These are phyloP conservation scores for Octodon degus DNA, from an alignment of 2,113 vertebrate genomes.

Conservation along the genomic window DNA sequence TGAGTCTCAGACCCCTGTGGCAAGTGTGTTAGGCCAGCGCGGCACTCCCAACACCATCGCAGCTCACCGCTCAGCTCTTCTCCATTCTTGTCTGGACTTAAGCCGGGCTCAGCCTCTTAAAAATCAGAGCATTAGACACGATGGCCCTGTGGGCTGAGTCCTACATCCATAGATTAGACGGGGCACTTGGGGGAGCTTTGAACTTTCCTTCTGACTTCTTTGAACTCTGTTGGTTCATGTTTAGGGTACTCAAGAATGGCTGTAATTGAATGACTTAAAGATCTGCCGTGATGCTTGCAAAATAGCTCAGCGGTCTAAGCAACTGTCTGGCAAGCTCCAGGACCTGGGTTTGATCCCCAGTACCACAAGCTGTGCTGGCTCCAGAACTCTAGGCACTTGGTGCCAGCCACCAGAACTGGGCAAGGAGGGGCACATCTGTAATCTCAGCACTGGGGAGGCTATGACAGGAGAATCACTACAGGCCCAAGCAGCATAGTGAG, in stretches of 20 bases:
- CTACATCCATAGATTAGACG: not conserved
- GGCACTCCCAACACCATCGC: not conserved
- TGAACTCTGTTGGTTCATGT: not conserved
- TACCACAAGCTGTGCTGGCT: too few species aligned
- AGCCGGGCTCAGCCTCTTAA: not conserved
- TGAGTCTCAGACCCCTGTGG: not conserved
- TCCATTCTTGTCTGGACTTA: not conserved
- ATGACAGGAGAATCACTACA: too few species aligned
- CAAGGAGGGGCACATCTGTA: too few species aligned
- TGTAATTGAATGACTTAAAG: not conserved
- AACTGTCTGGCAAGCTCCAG: too few species aligned
- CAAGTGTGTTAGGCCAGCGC: not conserved
- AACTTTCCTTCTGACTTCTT: not conserved
- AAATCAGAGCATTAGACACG: not conserved
- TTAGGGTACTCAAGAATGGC: not conserved
- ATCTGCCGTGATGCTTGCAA: not conserved
- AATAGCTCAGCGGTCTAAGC: too few species aligned
- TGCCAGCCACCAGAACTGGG: too few species aligned
- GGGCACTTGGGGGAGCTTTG: not conserved
- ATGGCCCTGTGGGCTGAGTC: not conserved
- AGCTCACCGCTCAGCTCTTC: not conserved
- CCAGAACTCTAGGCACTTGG: too few species aligned
- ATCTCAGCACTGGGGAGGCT: too few species aligned
- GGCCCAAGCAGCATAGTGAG: too few species aligned
- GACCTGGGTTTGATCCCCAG: too few species aligned